phyloP scores from a whole-genome alignment of 2,797 vertebrate species.

The Gallinago nigripennis region DNA sequence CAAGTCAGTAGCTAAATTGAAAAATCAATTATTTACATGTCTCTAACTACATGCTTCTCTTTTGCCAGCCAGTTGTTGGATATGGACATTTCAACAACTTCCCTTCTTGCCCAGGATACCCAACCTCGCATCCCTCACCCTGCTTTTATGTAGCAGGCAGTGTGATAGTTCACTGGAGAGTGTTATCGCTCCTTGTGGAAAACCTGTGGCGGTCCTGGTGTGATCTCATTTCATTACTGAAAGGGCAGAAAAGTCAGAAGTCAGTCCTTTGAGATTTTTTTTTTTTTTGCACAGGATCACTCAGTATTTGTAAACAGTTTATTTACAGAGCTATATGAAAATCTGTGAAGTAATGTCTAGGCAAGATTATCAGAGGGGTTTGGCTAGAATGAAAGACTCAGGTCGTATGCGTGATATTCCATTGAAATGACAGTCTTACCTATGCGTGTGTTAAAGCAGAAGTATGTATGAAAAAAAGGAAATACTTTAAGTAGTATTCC shows the following conservation, averaged over 20 bases:
- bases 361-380: neutral
- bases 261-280: too few species aligned
- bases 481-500: rapidly evolving
- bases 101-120: neutral
- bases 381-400: neutral
- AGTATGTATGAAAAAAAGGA: neutral
- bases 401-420: neutral
- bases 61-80: neutral
- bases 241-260: neutral
- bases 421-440: neutral
- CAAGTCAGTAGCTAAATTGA: slow-evolving; percentile 27
- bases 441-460: neutral
- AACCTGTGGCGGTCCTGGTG: neutral
- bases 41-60: neutral
- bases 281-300: neutral
- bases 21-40: slow-evolving; percentile 38
- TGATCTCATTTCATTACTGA: neutral
- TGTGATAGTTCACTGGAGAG: neutral
- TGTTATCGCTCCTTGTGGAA: neutral
- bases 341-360: neutral
- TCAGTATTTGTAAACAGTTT: neutral
- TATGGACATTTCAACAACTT: neutral
- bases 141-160: neutral
- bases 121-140: neutral
- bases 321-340: neutral